phyloP scores from a whole-genome alignment of 2,888 invertebrate genomes.

The Noctuana brunneofusca region DNA sequence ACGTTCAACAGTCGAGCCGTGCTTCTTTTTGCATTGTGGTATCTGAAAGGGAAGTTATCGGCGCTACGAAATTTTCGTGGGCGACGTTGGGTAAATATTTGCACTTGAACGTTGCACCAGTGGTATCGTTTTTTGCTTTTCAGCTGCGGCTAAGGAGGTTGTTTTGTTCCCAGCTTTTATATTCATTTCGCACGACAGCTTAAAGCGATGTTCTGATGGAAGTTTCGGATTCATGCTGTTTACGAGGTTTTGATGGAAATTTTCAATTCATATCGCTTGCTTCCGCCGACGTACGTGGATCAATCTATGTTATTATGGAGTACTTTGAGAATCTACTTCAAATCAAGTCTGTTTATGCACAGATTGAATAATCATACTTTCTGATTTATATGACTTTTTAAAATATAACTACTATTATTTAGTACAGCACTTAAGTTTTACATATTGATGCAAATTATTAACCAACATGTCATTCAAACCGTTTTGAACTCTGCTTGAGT shows the following conservation, averaged over 20 bases:
- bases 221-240: constrained; percentile 35
- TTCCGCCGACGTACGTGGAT: constrained; percentile 21
- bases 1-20: constrained; percentile 26
- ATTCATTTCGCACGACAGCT: constrained; percentile 34
- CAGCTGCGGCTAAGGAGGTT: constrained; percentile 56
- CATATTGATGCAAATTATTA: no score
- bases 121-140: constrained; percentile 63
- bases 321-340: not conserved
- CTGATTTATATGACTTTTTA: no score
- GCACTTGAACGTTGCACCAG: constrained; percentile 63
- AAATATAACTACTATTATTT: no score
- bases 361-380: no score
- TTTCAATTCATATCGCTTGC: constrained; percentile 32
- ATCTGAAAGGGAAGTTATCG: constrained; percentile 59
- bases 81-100: constrained; percentile 71
- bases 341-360: not conserved
- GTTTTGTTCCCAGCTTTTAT: constrained; percentile 41
- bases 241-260: constrained; percentile 36
- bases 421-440: no score
- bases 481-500: no score
- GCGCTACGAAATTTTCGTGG: constrained; percentile 69
- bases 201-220: constrained; percentile 31
- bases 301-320: constrained; percentile 2
- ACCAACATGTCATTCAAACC: no score
- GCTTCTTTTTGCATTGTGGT: constrained; percentile 63